These are phyloP conservation scores for Delphinus delphis DNA, from an alignment of 2,113 vertebrate species.

Conservation along the genomic window DNA sequence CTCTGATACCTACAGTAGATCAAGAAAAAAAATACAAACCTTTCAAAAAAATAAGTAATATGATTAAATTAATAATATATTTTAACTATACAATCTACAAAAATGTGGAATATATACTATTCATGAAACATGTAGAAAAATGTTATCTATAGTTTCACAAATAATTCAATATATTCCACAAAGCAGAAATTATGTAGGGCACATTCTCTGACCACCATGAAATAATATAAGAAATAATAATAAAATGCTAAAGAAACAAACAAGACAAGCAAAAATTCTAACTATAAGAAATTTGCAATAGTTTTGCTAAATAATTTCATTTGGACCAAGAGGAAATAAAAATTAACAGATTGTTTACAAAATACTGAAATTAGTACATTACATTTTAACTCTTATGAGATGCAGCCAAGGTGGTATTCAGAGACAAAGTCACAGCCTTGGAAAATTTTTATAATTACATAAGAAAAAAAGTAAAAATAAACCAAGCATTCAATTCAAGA, in stretches of 20 bases:
- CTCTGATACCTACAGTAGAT: not conserved
- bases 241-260: not conserved
- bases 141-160: not conserved
- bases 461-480: conserved; percentile 34
- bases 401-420: not conserved
- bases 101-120: not conserved
- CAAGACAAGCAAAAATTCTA: not conserved
- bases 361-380: not conserved
- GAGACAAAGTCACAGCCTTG: conserved; percentile 38
- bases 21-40: not conserved
- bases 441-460: conserved; percentile 4
- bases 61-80: not conserved
- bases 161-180: not conserved
- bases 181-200: not conserved
- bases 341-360: conserved; percentile 4
- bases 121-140: not conserved
- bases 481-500: not conserved
- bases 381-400: not conserved
- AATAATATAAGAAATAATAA: not conserved
- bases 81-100: not conserved
- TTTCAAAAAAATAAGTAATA: not conserved
- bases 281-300: not conserved
- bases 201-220: not conserved
- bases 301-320: not conserved
- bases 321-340: not conserved